A percentile compares a stretch with the other conserved stretches of the same genome.
phyloP scores from a whole-genome alignment of 2,113 vertebrate species.

The Ailuropoda melanoleuca region DNA sequence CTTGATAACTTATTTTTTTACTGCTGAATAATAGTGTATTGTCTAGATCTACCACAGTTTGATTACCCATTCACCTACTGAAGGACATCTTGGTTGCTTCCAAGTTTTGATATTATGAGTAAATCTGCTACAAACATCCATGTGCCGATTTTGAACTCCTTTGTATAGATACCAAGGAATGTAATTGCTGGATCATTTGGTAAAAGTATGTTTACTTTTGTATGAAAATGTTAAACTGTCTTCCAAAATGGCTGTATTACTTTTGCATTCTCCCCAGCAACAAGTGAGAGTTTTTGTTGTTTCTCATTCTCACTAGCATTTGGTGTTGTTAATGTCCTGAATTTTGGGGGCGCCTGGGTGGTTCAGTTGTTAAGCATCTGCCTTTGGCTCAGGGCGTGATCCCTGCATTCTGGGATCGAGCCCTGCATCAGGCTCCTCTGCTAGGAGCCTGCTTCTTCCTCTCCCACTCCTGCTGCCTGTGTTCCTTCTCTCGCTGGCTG shows the following conservation, averaged over 20 bases:
- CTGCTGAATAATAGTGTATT: background rate
- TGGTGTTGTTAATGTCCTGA: background rate
- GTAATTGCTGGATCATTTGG: background rate
- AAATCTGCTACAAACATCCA: background rate
- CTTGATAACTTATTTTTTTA: background rate
- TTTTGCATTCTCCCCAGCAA: background rate
- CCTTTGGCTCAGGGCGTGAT: too few species aligned
- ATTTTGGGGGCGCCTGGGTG: background rate
- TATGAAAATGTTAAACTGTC: background rate
- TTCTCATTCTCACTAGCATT: background rate
- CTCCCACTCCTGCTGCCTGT: too few species aligned
- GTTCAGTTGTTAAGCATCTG: too few species aligned
- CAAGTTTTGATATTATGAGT: background rate
- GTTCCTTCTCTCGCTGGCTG: too few species aligned
- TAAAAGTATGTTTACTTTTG: background rate
- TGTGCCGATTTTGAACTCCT: background rate
- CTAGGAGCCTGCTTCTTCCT: too few species aligned
- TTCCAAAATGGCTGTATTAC: background rate
- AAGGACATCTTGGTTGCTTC: background rate
- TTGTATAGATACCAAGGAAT: background rate
- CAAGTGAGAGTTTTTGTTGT: background rate
- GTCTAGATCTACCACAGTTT: background rate
- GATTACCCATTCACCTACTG: background rate
- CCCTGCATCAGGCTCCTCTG: too few species aligned
- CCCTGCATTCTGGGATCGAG: too few species aligned